These are phyloP conservation scores for Remorina albescens DNA, from an alignment of 2,797 vertebrate genomes.

Conservation along the genomic window DNA sequence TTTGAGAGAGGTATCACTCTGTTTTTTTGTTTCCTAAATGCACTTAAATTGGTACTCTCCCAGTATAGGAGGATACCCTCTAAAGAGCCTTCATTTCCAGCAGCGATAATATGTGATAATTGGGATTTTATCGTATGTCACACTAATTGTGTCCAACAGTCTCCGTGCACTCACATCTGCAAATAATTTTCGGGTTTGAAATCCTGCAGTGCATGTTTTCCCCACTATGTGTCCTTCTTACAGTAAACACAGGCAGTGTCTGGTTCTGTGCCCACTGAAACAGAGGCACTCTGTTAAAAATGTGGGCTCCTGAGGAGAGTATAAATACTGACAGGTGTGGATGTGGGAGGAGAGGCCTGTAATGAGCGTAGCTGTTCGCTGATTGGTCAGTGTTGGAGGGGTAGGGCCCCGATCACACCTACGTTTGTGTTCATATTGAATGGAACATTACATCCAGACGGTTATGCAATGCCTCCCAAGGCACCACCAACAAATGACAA, in stretches of 20 bases:
- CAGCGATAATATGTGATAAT: neutral
- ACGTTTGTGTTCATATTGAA: conserved; percentile 66
- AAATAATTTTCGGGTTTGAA: conserved; percentile 3
- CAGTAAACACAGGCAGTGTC: conserved; percentile 39
- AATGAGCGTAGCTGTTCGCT: conserved; percentile 54
- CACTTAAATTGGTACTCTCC: neutral
- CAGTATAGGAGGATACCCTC: neutral
- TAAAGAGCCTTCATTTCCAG: neutral
- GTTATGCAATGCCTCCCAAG: conserved; percentile 71
- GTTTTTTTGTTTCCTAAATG: conserved; percentile 2
- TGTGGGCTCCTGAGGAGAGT: conserved; percentile 53
- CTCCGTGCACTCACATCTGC: conserved; percentile 30
- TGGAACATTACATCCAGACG: conserved; percentile 78
- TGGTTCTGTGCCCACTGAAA: conserved; percentile 53
- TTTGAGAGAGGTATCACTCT: neutral
- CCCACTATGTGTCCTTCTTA: conserved; percentile 71
- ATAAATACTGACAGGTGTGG: conserved; percentile 82
- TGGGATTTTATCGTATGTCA: neutral
- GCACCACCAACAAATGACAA: conserved; percentile 59
- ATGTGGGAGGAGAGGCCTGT: conserved; percentile 67
- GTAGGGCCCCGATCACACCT: conserved; percentile 69
- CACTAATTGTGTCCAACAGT: neutral
- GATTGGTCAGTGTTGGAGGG: conserved; percentile 69
- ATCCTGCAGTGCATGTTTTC: conserved; percentile 56
- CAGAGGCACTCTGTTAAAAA: conserved; percentile 76